phyloP scores from a whole-genome alignment of 2,797 vertebrate genomes.

The Thripadectes ignobilis region DNA sequence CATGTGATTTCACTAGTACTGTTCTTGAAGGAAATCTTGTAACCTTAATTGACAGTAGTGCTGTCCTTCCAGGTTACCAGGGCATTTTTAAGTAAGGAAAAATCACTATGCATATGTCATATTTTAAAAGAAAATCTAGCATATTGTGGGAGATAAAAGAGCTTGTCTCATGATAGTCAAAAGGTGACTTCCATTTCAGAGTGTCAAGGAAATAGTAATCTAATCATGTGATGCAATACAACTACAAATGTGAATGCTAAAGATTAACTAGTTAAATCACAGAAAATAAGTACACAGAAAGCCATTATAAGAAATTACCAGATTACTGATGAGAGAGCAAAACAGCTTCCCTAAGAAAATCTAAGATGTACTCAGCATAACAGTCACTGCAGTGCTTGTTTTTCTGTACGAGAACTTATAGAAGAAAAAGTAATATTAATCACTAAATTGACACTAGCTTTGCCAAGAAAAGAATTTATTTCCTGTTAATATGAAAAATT shows the following conservation, averaged over 20 bases:
- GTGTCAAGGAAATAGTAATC: not conserved
- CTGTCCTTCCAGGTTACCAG: not conserved
- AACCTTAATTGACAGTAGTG: not conserved
- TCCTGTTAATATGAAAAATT: not conserved
- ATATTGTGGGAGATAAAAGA: not conserved
- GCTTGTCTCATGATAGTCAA: not conserved
- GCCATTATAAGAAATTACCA: not conserved
- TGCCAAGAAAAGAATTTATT: not conserved
- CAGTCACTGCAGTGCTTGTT: not conserved
- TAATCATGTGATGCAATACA: not conserved
- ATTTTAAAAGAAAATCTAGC: not conserved
- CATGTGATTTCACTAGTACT: not conserved
- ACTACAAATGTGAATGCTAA: not conserved
- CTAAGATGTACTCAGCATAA: not conserved
- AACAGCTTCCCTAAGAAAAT: not conserved
- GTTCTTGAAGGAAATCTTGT: not conserved
- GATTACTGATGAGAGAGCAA: not conserved
- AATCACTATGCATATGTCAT: not conserved
- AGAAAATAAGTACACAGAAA: not conserved
- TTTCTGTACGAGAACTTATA: not conserved
- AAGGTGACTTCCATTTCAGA: not conserved
- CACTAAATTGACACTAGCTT: not conserved
- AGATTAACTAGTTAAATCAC: not conserved
- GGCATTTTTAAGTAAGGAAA: not conserved
- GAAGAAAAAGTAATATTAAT: not conserved